Evolutionary conservation across 2,888 invertebrate species (phyloP).

Genomic region (Frankliniella fusca): DNA sequence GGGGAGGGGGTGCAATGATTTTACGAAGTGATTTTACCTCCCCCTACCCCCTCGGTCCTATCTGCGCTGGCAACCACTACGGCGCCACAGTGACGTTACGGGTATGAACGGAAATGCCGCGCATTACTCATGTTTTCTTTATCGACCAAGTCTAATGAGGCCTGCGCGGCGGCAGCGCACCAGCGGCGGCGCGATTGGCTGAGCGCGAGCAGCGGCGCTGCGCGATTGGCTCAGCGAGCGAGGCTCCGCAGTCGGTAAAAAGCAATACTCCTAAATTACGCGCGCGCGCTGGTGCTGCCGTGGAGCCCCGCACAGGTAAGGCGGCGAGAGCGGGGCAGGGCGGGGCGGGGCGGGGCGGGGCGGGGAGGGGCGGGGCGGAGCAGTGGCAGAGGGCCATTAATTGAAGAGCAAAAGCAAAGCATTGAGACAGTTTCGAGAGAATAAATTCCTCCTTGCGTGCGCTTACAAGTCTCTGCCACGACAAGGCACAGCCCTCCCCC

Average conservation of each 20-base stretch:
- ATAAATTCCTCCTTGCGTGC: too few species aligned
- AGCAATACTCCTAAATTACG: not conserved
- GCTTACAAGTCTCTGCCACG: too few species aligned
- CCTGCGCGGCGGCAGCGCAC: not conserved
- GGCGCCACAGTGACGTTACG: not conserved
- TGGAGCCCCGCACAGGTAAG: not conserved
- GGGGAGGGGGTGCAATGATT: not conserved
- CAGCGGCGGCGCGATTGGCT: not conserved
- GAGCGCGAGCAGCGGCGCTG: not conserved
- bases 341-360: too few species aligned
- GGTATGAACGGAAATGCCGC: constrained; percentile 9
- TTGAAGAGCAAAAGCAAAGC: too few species aligned
- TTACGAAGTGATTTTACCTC: too few species aligned
- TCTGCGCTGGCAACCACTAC: not conserved
- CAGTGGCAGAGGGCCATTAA: not conserved
- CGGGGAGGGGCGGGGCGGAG: too few species aligned
- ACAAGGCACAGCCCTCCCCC: too few species aligned
- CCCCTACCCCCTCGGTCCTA: too few species aligned
- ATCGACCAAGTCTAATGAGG: constrained; percentile 21
- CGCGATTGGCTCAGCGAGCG: too few species aligned
- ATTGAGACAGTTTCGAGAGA: too few species aligned
- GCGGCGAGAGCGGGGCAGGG: not conserved
- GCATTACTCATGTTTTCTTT: not conserved
- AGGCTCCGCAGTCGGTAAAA: not conserved
- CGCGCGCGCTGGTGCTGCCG: not conserved